Conservation (phyloP, 1,140 invertebrate genomes). For the Eubasilissa regina region DNA sequence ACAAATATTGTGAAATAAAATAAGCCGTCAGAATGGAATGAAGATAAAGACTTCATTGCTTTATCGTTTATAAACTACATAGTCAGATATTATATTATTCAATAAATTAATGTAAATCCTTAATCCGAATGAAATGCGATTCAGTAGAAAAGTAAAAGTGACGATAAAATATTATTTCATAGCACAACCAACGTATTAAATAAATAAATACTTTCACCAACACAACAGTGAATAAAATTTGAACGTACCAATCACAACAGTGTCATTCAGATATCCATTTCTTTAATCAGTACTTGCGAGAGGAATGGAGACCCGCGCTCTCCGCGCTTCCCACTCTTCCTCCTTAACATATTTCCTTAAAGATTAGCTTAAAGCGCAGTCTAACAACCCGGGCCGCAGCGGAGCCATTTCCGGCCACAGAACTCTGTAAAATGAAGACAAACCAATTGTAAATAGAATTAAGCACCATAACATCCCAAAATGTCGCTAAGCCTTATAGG, state of each 20-base stretch:
- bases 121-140: constrained; percentile 29
- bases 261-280: neutral
- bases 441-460: constrained; percentile 19
- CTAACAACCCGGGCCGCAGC: constrained; percentile 26
- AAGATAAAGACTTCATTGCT: no score
- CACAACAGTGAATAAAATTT: constrained; percentile 30
- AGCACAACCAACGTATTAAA: constrained; percentile 47
- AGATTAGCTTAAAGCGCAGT: constrained; percentile 32
- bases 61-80: neutral
- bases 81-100: constrained; percentile 3
- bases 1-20: no score
- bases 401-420: neutral
- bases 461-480: constrained; percentile 27
- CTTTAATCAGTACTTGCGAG: constrained; percentile 6
- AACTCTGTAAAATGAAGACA: constrained; percentile 10
- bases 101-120: constrained; percentile 18
- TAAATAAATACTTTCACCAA: constrained; percentile 41
- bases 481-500: neutral
- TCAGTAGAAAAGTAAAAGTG: constrained; percentile 33
- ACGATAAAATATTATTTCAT: constrained; percentile 30
- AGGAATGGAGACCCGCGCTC: neutral
- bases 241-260: neutral
- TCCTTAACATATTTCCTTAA: constrained; percentile 12
- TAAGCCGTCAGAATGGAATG: no score
- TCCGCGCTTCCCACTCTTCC: no score